A percentile compares a stretch with the other conserved stretches of the same genome.
These are phyloP conservation scores for Phoxinus dragarum DNA, from an alignment of 2,797 vertebrate species.

Conservation along the genomic window DNA sequence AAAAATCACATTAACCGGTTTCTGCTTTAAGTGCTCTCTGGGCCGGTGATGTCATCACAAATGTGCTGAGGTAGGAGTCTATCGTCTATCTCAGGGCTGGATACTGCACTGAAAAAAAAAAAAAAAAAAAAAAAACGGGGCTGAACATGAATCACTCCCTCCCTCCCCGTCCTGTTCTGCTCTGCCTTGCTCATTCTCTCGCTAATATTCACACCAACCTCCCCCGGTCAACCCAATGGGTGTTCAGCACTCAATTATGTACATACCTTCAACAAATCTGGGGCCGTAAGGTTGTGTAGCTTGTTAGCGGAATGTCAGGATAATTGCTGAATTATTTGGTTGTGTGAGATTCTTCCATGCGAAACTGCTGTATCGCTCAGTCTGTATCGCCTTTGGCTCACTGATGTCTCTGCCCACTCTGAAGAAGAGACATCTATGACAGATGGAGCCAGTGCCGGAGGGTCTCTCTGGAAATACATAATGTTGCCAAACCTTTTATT, in stretches of 20 bases:
- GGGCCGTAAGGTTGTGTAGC: background rate
- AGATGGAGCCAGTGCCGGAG: constrained; percentile 76
- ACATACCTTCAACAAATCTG: constrained; percentile 21
- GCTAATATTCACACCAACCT: constrained; percentile 12
- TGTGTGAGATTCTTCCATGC: constrained; percentile 5
- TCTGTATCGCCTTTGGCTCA: constrained; percentile 47
- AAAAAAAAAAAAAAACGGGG: background rate
- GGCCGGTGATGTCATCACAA: constrained; percentile 44
- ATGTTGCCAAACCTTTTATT: constrained; percentile 47
- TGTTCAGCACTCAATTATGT: background rate
- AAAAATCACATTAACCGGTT: constrained; percentile 62
- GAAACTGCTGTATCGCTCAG: constrained; percentile 11
- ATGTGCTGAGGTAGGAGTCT: constrained; percentile 49
- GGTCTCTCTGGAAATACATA: constrained; percentile 68
- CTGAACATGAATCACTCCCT: constrained; percentile 19
- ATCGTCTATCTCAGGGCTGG: constrained; percentile 21
- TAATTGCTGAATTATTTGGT: constrained; percentile 18
- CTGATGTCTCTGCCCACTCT: constrained; percentile 52
- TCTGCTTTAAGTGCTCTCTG: constrained; percentile 44
- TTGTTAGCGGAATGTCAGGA: constrained; percentile 5
- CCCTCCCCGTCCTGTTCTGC: background rate
- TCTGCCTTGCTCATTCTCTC: background rate
- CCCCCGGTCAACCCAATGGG: background rate
- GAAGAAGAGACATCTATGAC: constrained; percentile 63
- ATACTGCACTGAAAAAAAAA: constrained; percentile 23